These are phyloP conservation scores for human DNA, from an alignment of 2,113 vertebrate genomes.

Conservation along the genomic window GRCh38 chr15:26644001-26644500, in stretches of 20 bases:
- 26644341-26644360: background rate
- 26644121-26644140: background rate
- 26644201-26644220: background rate
- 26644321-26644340: background rate
- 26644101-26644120: background rate
- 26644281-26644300: background rate
- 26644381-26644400: background rate
- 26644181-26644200: background rate
- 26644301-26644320: background rate
- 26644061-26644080: background rate
- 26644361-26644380: no score
- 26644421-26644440: background rate
- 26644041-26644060: background rate
- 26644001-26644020: accelerated
- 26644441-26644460: background rate
- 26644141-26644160: background rate
- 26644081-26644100: accelerated
- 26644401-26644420: background rate
- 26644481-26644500: background rate
- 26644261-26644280: background rate
- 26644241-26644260: background rate
- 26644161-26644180: background rate
- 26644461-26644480: background rate
- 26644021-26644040: background rate
- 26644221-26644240: background rate